Evolutionary conservation across 1,140 invertebrate genomes (phyloP).

Genomic region (Marisa cornuarietis): DNA sequence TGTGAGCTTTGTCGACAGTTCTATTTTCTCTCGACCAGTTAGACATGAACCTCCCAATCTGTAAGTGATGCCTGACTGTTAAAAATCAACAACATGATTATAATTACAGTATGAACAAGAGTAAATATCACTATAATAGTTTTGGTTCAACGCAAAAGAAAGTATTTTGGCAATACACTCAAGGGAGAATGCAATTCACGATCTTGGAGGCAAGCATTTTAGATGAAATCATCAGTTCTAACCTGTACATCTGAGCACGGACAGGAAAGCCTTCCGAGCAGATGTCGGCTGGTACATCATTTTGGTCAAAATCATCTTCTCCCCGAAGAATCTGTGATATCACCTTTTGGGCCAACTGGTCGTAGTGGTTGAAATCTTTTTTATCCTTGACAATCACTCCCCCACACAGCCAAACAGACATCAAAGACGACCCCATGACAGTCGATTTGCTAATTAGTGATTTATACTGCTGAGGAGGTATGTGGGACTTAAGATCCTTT

Average conservation of each 20-base stretch:
- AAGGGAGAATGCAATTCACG: neutral
- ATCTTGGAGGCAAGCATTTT: neutral
- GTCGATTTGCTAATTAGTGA: neutral
- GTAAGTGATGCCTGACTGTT: too few species aligned
- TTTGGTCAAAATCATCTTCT: neutral
- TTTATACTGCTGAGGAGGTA: neutral
- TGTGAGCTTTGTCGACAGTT: too few species aligned
- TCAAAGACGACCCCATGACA: neutral
- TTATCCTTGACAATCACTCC: neutral
- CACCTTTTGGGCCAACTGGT: neutral
- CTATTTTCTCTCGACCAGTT: too few species aligned
- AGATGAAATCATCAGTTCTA: neutral
- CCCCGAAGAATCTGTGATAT: neutral
- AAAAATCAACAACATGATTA: too few species aligned
- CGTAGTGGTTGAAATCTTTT: neutral
- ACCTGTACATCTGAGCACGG: conserved; percentile 6
- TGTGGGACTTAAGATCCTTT: neutral
- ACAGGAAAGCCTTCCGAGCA: neutral
- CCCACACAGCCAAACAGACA: neutral
- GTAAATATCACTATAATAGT: too few species aligned
- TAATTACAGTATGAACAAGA: too few species aligned
- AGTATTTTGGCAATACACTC: too few species aligned
- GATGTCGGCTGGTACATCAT: neutral
- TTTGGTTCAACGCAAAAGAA: neutral
- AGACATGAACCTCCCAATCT: too few species aligned